Evolutionary conservation across 2,888 invertebrate genomes (phyloP), one percentile per base, ranked within the genome.

Genomic region (Emmelina monodactyla): DNA sequence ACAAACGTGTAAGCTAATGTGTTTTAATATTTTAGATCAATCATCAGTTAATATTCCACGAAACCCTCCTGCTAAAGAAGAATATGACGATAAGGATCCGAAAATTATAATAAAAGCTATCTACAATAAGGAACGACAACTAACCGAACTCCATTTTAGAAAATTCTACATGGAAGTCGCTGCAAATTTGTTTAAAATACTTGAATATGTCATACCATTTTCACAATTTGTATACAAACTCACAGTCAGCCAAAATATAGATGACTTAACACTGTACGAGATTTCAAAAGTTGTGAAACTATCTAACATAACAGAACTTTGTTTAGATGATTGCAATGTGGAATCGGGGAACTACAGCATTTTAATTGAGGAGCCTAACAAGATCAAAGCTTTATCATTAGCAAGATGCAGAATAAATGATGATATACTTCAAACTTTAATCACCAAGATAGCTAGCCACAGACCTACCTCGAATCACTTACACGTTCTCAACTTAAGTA

Each of bases 331-430:
- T n/a, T 11, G 53, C 58, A 0, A 35, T 14, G 3, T 68, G 0
- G 22, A 32, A 10, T 46, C 59, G 41, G 59, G 51, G 0, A 62
- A 67, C 34, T 72, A 60, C 35, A 38, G 58, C 14, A 33, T 55
- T 13, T 32, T 72, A 1, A 33, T 73, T 0, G 50, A 63, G 2
- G 37, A 46, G 0, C 16, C 37, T 2, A 52, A 29, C 14, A 16
- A 22, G 4, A 34, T 72, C 4, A 51, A 49, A 11, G 39, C 60
- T 33, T 40, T 72, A 0, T 72, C 73, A 0, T 15, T 73, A 14
- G 45, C 61, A 0, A 50, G 59, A 39, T 71, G 71, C 41, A 48
- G 41, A 11, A 58, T 73, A 2, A 50, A 50, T 22, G 71, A 73
- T 34, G 19, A 15, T 2, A 44, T 47, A 1, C 6, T 68, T 0